Evolutionary conservation across 2,888 invertebrate genomes (phyloP).

Genomic region (Fragum sueziense): DNA sequence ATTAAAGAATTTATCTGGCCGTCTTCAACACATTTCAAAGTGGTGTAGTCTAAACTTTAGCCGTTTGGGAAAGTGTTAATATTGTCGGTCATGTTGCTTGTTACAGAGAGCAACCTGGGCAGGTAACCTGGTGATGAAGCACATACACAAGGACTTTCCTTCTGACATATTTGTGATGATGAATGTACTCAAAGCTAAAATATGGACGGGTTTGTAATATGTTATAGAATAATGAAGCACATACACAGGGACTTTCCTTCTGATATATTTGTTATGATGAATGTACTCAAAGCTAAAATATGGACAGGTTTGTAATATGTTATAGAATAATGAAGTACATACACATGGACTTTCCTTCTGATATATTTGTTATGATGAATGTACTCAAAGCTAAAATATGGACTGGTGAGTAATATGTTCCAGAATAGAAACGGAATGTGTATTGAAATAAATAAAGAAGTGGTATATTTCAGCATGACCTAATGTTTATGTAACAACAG

Average conservation of each 20-base stretch:
- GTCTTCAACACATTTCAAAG: too few species aligned
- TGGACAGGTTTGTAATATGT: too few species aligned
- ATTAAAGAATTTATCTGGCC: too few species aligned
- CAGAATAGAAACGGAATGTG: too few species aligned
- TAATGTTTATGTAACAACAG: too few species aligned
- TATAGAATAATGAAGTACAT: slow-evolving; percentile 88
- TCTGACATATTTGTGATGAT: slow-evolving; percentile 85
- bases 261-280: slow-evolving; percentile 84
- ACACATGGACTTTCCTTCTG: slow-evolving; percentile 88
- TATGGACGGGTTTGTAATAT: slow-evolving; percentile 76
- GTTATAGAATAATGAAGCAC: too few species aligned
- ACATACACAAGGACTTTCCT: slow-evolving; percentile 87
- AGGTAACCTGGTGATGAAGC: slow-evolving; percentile 88
- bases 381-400: slow-evolving; percentile 70
- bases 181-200: slow-evolving; percentile 70
- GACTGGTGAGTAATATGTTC: too few species aligned
- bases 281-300: slow-evolving; percentile 71
- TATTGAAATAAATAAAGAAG: too few species aligned
- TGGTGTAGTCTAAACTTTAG: too few species aligned
- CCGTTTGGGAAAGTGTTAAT: too few species aligned
- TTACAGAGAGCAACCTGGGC: slow-evolving; percentile 83
- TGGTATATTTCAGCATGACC: too few species aligned
- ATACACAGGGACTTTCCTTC: slow-evolving; percentile 88
- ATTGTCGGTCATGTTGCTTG: too few species aligned
- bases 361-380: slow-evolving; percentile 83